Base-by-base conservation (phyloP, 2,888 invertebrate species). In the Campoplex nolae region DNA sequence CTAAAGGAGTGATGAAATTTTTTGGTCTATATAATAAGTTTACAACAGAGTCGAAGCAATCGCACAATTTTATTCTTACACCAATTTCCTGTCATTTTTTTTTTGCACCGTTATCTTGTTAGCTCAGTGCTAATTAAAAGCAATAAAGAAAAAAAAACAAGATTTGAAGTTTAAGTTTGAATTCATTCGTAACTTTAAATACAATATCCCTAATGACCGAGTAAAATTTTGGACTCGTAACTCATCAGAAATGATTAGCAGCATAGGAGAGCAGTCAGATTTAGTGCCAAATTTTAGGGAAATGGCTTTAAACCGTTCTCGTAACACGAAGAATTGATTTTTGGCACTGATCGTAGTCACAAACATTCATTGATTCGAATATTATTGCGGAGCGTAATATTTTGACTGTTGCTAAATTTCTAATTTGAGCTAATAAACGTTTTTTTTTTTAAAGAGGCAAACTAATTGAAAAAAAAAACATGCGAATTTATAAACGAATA, bases 301-400 rank as follows among this genome's bases (percentile, higher is more conserved):
- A 32, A 28, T 35, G 42, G 45, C 11, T 62, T 62, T 16, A 32
- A 45, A 75, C 32, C 62, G 16, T 58, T 42, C 18, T 58, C 45
- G 75, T 42, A 18, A 45, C 65, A 76, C 65, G 76, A 65, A 76
- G 76, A 32, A 76, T 76, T 76, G 48, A 48, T 35, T 65, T 76
- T 76, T 76, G 76, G 76, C 76, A 76, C 65, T 42, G 65, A 28
- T 32, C 28, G 32, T n/a, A 32, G 28, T 62, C 28, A 45, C 42
- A 58, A 38, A 42, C 65, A 35, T 51, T 4, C 32, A n/a, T 32
- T n/a, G 11, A 32, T 65, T 9, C 4, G 45, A 42, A 42, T 62
- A 75, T 75, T 62, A 62, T 45, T 75, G 42, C 16, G n/a, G 1
- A 56, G 54, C 35, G 73, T 35, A n/a, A 35, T 32, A 54, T 54